Evolutionary conservation across 2,797 vertebrate species (phyloP).

Genomic region (Phyllotis vaccarum): DNA sequence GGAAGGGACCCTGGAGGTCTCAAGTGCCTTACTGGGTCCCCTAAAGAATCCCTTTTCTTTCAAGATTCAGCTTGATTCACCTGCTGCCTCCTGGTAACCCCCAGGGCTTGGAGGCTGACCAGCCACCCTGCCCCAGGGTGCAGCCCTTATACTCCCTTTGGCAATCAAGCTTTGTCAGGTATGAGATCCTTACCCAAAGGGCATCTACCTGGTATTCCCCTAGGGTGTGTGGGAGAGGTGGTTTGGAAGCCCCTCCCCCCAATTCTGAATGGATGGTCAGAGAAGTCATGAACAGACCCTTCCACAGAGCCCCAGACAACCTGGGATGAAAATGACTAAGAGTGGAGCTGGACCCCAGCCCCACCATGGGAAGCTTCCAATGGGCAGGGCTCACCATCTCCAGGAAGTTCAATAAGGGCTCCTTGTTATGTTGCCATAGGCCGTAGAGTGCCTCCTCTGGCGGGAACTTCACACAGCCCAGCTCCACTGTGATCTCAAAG

Average conservation of each 20-base stretch:
- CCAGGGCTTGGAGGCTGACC: neutral
- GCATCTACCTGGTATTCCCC: neutral
- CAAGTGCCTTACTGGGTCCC: neutral
- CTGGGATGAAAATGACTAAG: neutral
- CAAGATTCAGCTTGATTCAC: neutral
- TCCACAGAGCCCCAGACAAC: neutral
- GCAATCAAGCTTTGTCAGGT: neutral
- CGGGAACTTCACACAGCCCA: conserved; percentile 98
- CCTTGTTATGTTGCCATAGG: conserved; percentile 97
- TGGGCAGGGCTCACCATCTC: conserved; percentile 91
- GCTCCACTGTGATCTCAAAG: conserved; percentile 97
- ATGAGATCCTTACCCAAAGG: neutral
- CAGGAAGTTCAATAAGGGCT: conserved; percentile 94
- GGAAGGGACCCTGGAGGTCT: rapidly evolving
- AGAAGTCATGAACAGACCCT: neutral
- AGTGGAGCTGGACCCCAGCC: neutral
- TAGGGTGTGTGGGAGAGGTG: rapidly evolving
- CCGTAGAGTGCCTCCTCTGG: conserved; percentile 93
- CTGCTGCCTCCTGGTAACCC: neutral
- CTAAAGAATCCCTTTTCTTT: neutral
- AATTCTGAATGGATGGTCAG: rapidly evolving
- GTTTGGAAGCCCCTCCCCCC: neutral
- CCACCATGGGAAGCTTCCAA: neutral
- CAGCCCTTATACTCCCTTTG: neutral
- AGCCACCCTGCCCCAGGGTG: neutral